Evolutionary conservation across 2,888 invertebrate species (phyloP), one percentile per base, ranked within the genome.

Genomic region (Schizotus pectinicornis): DNA sequence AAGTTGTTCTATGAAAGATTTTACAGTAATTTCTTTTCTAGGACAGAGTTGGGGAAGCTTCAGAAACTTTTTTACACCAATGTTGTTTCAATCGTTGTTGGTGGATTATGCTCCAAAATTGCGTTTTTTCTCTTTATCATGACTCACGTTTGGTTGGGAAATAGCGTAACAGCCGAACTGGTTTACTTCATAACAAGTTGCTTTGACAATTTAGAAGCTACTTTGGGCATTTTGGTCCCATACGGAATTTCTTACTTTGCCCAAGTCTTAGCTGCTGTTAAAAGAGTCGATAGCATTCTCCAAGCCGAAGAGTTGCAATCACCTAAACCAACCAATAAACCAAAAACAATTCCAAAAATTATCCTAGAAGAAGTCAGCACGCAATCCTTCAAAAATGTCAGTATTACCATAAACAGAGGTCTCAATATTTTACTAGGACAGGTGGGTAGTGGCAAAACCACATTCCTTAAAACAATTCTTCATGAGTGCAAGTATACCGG

Each of bases 131-230:
- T 77, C 7, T 72, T 78, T 41, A 64, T 79, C 12, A 69, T 78
- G 55, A 85, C 88, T 0, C 92, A 87, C 74, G 86, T 90, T 32
- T 80, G 91, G 47, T 81, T 88, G 2, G 89, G 89, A 13, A 81
- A 89, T 67, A 78, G 85, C 67, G 85, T 96, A 65, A 89, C 88
- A 3, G 90, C 97, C 3, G 92, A 95, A 74, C 85, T 85, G 74
- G 91, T 94, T 9, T 95, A 95, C 79, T 91, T 95, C 56, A 85
- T 95, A 45, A 89, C 94, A n/a, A 90, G 94, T 6, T 91, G 95
- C 76, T 95, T 93, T 81, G 94, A 92, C 72, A 90, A 94, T 53
- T 81, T 96, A 56, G 84, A 93, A 32, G 88, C 91, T 68, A 89
- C 92, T 8, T 90, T 96, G 88, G 93, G 92, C 0, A 88, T 94